These are phyloP conservation scores for Pseudochromis fuscus DNA, from an alignment of 2,797 vertebrate species.

Conservation along the genomic window DNA sequence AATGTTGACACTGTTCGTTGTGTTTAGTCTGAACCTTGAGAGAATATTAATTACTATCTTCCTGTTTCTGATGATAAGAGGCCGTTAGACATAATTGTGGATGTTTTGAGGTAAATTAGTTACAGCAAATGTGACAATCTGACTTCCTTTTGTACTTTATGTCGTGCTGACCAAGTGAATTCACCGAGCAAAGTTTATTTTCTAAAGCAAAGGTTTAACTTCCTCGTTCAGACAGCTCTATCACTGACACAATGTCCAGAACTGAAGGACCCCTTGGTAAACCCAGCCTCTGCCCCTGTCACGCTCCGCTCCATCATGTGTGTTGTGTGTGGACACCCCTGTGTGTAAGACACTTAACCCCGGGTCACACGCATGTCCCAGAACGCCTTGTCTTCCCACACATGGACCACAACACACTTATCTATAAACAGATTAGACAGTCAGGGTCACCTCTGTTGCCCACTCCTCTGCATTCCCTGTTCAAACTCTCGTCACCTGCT, in stretches of 20 bases:
- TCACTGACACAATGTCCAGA: conserved; percentile 42
- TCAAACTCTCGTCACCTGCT: conserved; percentile 34
- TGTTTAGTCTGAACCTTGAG: not conserved
- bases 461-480: conserved; percentile 38
- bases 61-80: not conserved
- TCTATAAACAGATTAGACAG: conserved; percentile 68
- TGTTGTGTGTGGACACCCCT: conserved; percentile 20
- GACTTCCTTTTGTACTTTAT: conserved; percentile 1
- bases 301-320: conserved; percentile 14
- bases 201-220: conserved; percentile 38
- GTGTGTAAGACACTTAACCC: conserved; percentile 58
- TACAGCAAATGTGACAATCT: conserved; percentile 2
- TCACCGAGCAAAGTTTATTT: conserved; percentile 34
- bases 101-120: not conserved
- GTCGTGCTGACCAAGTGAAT: conserved; percentile 27
- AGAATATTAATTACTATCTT: not conserved
- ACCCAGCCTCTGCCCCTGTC: conserved; percentile 23
- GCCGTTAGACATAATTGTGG: not conserved
- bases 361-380: conserved; percentile 52
- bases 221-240: conserved; percentile 47
- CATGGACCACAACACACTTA: conserved; percentile 66
- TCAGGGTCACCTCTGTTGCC: conserved; percentile 55
- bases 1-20: not conserved
- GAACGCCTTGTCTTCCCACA: conserved; percentile 69
- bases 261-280: conserved; percentile 32